Percentiles rank a stretch among this genome's conserved stretches.
Evolutionary conservation across 2,888 invertebrate genomes (phyloP).

Genomic region (Sphaeridia pumilis): DNA sequence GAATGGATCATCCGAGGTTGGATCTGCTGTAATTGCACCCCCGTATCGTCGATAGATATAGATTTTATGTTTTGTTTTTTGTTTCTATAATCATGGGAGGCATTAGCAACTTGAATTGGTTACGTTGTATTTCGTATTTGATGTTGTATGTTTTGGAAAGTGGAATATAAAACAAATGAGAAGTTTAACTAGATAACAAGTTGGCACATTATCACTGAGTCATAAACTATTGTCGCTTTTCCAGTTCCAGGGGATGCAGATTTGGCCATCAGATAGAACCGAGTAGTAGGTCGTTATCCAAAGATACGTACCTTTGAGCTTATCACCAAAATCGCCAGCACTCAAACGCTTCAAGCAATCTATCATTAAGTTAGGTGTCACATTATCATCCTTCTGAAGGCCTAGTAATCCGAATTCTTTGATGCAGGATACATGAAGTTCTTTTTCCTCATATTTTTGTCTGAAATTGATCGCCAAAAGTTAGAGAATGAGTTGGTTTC

Average conservation of each 20-base stretch:
- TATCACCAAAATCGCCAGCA: constrained; percentile 40
- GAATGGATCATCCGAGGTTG: constrained; percentile 13
- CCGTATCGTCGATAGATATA: constrained; percentile 13
- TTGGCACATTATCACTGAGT: background rate
- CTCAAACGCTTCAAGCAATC: constrained; percentile 64
- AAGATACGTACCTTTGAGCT: constrained; percentile 56
- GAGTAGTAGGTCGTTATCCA: constrained; percentile 84
- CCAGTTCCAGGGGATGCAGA: constrained; percentile 91
- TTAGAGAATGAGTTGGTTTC: background rate
- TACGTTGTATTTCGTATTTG: too few species aligned
- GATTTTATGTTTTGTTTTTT: background rate
- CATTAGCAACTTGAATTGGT: background rate
- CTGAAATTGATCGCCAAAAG: constrained; percentile 43
- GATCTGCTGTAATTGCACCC: constrained; percentile 10
- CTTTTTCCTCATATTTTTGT: constrained; percentile 67
- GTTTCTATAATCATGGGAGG: background rate
- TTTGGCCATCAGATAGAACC: constrained; percentile 74
- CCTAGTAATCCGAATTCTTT: constrained; percentile 55
- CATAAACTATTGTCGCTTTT: constrained; percentile 38
- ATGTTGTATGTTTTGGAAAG: too few species aligned
- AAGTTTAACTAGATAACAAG: too few species aligned
- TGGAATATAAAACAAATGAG: too few species aligned
- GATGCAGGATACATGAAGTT: constrained; percentile 53
- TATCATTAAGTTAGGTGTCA: constrained; percentile 82
- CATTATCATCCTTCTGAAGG: constrained; percentile 79